Evolutionary conservation across 2,797 vertebrate species (phyloP), one percentile per base, ranked within the genome.

Genomic region (Enteromius thamalakanensis): DNA sequence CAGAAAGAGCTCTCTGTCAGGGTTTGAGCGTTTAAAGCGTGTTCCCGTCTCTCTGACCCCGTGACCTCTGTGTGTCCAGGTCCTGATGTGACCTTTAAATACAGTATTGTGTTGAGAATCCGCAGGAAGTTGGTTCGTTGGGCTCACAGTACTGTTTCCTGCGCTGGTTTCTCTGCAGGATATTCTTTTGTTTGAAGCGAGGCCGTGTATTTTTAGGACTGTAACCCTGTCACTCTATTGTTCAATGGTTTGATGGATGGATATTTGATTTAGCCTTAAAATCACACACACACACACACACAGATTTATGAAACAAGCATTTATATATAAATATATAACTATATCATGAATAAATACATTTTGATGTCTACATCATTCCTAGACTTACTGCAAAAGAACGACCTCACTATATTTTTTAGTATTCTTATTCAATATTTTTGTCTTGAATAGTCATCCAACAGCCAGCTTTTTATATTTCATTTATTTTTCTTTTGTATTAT

Each of bases 121-220:
- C 71, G 15, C 58, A 86, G 76, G 87, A 88, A 88, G 82, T 75
- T 58, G n/a, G 45, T 84, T 76, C 80, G 79, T 86, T 88, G 78
- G 75, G 74, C 64, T 17, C 67, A 85, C 17, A 67, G 64, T 21
- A 15, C 9, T 4, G 4, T 49, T 51, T 78, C 49, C 23, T 71
- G 67, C 45, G 11, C 9, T 67, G 11, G 26, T 29, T 60, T 26
- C 23, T 45, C 29, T 71, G 6, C 10, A 47, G 45, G 23, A 17
- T 64, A 62, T 29, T 72, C 79, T 85, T 81, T 87, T 87, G 84
- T 87, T 78, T 37, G 47, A 21, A 23, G 1, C 2, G 15, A 75
- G 14, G 26, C 7, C 0, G 17, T 14, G 65, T 82, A 85, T 84
- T 77, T 82, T 86, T 67, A 75, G 82, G 32, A 23, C n/a, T 23